Percentiles rank a stretch among this genome's conserved stretches.
Evolutionary conservation across 2,797 vertebrate genomes (phyloP).

Genomic region (Poeciliopsis paucimaculata): DNA sequence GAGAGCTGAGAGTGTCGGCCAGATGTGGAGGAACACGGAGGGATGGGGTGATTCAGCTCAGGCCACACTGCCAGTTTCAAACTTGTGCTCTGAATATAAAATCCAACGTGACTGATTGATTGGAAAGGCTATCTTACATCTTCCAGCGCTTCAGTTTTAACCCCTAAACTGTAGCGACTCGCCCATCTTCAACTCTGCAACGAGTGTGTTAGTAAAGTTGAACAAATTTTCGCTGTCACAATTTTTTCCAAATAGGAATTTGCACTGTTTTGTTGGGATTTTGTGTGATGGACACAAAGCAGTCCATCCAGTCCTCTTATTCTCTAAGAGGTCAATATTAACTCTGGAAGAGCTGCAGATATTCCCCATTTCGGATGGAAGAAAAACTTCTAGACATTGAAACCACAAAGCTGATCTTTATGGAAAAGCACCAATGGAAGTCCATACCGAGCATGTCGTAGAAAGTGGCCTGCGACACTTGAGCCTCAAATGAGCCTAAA

Average conservation of each 20-base stretch:
- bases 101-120: conserved; percentile 1
- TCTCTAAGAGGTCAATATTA: not conserved
- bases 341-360: not conserved
- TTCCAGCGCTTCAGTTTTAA: not conserved
- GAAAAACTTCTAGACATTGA: not conserved
- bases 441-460: not conserved
- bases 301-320: not conserved
- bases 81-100: conserved; percentile 7
- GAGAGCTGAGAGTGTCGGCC: conserved; percentile 51
- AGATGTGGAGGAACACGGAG: conserved; percentile 63
- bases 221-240: not conserved
- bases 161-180: not conserved
- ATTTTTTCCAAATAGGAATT: not conserved
- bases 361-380: not conserved
- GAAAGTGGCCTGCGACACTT: not conserved
- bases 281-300: not conserved
- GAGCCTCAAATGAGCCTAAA: not conserved
- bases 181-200: not conserved
- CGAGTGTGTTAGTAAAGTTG: not conserved
- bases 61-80: conserved; percentile 26
- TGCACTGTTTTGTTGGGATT: not conserved
- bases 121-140: not conserved
- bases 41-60: conserved; percentile 36
- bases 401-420: not conserved
- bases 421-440: not conserved